Percentiles rank a stretch among this genome's conserved stretches.
Conservation (phyloP, 2,888 invertebrate species). For the Salpingus planirostris region DNA sequence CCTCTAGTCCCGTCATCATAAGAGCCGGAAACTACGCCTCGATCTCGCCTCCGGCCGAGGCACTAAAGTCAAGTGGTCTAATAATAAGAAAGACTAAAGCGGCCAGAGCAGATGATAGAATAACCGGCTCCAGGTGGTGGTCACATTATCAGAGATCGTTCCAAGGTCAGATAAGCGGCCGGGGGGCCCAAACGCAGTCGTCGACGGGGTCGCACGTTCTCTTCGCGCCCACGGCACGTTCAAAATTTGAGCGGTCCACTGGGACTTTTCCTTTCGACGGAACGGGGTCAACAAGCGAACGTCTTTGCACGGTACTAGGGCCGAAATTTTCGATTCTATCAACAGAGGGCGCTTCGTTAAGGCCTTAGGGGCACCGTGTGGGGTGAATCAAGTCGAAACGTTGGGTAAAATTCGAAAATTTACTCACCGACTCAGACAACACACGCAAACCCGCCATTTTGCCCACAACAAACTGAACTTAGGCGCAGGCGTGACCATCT, state of each 20-base stretch:
- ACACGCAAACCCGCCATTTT: slow-evolving; percentile 33
- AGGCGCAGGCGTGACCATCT: slow-evolving; percentile 8
- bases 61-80: no score
- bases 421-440: slow-evolving; percentile 36
- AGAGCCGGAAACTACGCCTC: no score
- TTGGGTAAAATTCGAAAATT: slow-evolving; percentile 7
- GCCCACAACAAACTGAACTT: slow-evolving; percentile 29
- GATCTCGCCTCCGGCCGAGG: no score
- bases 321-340: neutral
- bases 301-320: neutral
- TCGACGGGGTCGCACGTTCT: neutral
- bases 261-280: slow-evolving; percentile 14
- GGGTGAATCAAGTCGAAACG: neutral
- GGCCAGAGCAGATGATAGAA: neutral
- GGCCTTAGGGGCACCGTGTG: neutral
- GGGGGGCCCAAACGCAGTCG: slow-evolving; percentile 2
- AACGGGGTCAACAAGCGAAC: slow-evolving; percentile 5
- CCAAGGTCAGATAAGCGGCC: slow-evolving; percentile 12
- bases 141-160: slow-evolving; percentile 8
- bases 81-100: no score
- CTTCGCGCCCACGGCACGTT: no score
- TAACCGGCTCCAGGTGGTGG: slow-evolving; percentile 9
- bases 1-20: no score
- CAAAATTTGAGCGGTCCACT: slow-evolving; percentile 3
- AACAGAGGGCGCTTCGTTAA: neutral